These are phyloP conservation scores for Sturnus vulgaris DNA, from an alignment of 2,113 vertebrate genomes.

Conservation along the genomic window DNA sequence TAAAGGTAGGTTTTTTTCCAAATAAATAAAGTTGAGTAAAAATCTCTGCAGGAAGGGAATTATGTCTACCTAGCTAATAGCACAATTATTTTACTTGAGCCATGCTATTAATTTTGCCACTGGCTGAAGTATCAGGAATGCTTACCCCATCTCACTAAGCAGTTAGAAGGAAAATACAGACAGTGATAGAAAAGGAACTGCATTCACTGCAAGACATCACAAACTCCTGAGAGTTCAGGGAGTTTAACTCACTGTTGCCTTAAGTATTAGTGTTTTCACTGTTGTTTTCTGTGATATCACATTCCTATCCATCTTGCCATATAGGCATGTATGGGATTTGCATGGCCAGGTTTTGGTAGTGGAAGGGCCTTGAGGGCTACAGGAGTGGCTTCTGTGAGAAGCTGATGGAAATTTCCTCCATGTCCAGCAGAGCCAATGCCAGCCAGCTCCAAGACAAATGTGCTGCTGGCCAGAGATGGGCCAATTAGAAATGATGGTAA, in stretches of 20 bases:
- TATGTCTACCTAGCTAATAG: background rate
- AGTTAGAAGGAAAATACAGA: background rate
- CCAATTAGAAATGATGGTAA: background rate
- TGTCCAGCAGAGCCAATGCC: background rate
- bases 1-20: background rate
- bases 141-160: background rate
- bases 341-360: background rate
- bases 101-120: background rate
- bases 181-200: background rate
- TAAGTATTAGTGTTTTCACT: background rate
- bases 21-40: background rate
- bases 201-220: background rate
- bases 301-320: background rate
- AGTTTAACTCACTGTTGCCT: background rate
- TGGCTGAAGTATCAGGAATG: background rate
- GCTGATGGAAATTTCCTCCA: background rate
- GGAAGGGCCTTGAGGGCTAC: background rate
- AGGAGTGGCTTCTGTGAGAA: background rate
- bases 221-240: background rate
- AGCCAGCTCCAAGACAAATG: background rate
- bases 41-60: background rate
- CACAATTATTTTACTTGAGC: background rate
- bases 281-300: background rate
- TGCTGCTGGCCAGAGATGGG: background rate
- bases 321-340: background rate